Conservation (phyloP, 2,113 vertebrate species). For the Melierax canorus region DNA sequence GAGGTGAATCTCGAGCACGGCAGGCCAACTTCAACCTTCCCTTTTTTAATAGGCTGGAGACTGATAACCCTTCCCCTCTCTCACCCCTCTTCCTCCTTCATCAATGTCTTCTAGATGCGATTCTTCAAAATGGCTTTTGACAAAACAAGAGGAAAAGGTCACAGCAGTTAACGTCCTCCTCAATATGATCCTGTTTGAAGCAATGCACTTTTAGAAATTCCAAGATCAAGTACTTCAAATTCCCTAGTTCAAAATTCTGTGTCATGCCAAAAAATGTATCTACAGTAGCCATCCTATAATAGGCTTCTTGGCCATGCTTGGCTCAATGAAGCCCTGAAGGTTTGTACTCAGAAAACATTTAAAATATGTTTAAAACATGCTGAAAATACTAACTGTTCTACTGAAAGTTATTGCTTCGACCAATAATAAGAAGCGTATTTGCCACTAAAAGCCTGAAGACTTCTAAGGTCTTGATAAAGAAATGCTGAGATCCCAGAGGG, state of each 20-base stretch:
- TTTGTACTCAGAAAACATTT: neutral
- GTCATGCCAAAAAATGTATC: neutral
- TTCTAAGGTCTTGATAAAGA: neutral
- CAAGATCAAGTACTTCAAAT: conserved; percentile 34
- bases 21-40: neutral
- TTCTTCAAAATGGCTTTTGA: conserved; percentile 46
- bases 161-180: conserved; percentile 30
- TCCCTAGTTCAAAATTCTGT: neutral
- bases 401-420: neutral
- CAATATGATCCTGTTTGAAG: conserved; percentile 36
- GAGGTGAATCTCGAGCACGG: neutral
- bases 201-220: neutral
- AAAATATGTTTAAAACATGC: neutral
- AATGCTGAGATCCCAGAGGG: conserved; percentile 26
- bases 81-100: neutral
- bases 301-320: neutral
- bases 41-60: neutral
- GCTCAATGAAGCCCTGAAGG: neutral
- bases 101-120: conserved; percentile 1
- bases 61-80: neutral
- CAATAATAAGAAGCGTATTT: neutral
- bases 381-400: neutral
- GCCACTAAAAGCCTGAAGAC: conserved; percentile 1
- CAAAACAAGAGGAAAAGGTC: conserved; percentile 52
- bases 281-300: neutral